Percentiles rank a stretch among this genome's conserved stretches.
These are phyloP conservation scores for Anastrepha ludens DNA, from an alignment of 1,140 invertebrate species.

Conservation along the genomic window DNA sequence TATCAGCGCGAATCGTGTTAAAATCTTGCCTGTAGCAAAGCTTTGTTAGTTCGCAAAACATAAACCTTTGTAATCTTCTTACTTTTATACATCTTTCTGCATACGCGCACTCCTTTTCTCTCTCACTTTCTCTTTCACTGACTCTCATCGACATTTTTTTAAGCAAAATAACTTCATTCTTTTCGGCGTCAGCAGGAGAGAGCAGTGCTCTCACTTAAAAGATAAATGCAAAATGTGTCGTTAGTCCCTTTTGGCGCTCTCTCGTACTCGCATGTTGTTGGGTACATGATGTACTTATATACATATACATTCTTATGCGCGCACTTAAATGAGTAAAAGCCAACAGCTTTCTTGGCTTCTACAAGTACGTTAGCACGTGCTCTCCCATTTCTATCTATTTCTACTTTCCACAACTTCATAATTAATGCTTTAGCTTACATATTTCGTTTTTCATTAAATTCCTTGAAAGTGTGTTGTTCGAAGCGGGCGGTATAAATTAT, in stretches of 20 bases:
- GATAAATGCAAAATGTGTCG: background rate
- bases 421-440: no score
- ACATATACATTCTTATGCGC: no score
- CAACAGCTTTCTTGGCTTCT: no score
- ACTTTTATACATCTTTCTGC: background rate
- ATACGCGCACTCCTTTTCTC: background rate
- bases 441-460: no score
- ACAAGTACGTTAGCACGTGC: no score
- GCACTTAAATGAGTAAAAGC: no score
- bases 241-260: background rate
- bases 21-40: slow-evolving; percentile 4
- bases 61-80: background rate
- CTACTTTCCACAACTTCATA: no score
- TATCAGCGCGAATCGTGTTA: background rate
- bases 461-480: no score
- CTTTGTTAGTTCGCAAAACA: background rate
- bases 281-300: background rate
- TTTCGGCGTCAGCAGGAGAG: background rate
- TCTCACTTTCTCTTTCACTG: background rate
- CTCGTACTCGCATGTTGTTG: background rate
- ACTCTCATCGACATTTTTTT: background rate
- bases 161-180: background rate
- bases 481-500: no score
- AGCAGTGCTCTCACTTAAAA: background rate
- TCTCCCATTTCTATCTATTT: no score